A percentile compares a stretch with the other conserved stretches of the same genome.
phyloP scores from a whole-genome alignment of 2,888 invertebrate genomes.

The Encarsia formosa region DNA sequence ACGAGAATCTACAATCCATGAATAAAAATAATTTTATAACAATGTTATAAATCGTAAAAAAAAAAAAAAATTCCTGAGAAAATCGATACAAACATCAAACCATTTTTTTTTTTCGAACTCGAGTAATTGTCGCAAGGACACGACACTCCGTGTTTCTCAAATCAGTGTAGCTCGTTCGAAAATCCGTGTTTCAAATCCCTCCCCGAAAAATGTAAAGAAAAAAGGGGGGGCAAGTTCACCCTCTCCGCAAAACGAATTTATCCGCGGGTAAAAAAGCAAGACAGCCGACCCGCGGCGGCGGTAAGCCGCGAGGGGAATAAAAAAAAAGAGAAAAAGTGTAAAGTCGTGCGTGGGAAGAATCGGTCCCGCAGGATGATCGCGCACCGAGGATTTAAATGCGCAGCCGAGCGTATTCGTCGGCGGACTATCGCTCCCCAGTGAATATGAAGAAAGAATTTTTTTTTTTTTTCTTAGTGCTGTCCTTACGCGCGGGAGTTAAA shows the following conservation, averaged over 20 bases:
- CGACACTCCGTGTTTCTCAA: no score
- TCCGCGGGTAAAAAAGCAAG: slow-evolving; percentile 7
- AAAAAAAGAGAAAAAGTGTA: slow-evolving; percentile 52
- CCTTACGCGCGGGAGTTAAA: slow-evolving; percentile 15
- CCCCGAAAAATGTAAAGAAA: no score
- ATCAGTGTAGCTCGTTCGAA: no score
- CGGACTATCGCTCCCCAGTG: slow-evolving; percentile 48
- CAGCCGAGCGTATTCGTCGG: slow-evolving; percentile 35
- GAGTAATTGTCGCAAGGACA: no score
- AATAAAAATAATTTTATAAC: no score
- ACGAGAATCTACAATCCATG: no score
- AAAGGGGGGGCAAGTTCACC: no score
- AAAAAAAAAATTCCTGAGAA: no score
- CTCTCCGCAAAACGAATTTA: neutral
- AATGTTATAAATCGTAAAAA: no score
- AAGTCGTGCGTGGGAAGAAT: slow-evolving; percentile 52
- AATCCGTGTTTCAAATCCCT: no score
- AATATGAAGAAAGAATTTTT: slow-evolving; percentile 46
- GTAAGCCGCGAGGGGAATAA: slow-evolving; percentile 48
- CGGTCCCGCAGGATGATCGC: slow-evolving; percentile 44
- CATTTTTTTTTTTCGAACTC: no score
- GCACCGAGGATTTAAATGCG: slow-evolving; percentile 48
- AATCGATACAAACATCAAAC: no score
- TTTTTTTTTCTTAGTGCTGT: slow-evolving; percentile 20
- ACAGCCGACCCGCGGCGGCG: slow-evolving; percentile 28